phyloP scores from a whole-genome alignment of 2,888 invertebrate species.

The Euzophera pinguis region DNA sequence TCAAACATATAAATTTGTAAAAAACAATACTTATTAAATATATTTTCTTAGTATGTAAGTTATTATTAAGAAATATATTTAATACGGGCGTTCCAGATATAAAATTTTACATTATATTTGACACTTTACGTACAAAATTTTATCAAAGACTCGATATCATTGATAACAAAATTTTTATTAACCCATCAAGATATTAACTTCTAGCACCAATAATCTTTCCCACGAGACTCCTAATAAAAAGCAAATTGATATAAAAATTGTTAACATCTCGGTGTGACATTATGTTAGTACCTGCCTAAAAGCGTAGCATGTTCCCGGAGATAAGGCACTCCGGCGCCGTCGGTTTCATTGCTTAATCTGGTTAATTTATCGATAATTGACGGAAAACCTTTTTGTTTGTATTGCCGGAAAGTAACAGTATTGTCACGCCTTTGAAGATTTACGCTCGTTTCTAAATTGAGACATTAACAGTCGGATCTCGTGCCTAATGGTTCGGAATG shows the following conservation, averaged over 20 bases:
- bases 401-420: constrained; percentile 78
- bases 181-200: neutral
- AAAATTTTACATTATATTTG: no score
- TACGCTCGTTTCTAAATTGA: constrained; percentile 79
- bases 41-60: no score
- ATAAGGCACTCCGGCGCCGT: constrained; percentile 75
- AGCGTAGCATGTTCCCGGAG: constrained; percentile 72
- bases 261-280: constrained; percentile 60
- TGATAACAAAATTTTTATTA: no score
- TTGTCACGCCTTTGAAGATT: constrained; percentile 81
- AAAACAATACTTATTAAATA: no score
- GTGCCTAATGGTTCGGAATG: constrained; percentile 79
- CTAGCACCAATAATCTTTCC: constrained; percentile 22
- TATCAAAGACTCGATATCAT: no score
- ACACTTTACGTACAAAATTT: no score
- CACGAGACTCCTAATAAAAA: constrained; percentile 58
- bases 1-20: no score
- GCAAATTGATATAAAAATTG: constrained; percentile 68
- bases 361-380: constrained; percentile 81
- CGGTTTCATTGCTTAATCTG: constrained; percentile 74
- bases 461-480: constrained; percentile 78
- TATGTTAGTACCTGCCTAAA: constrained; percentile 71
- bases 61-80: no score
- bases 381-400: constrained; percentile 79
- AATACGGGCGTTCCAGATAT: no score